Base-by-base conservation (phyloP, 92 coral and sea anemone genomes). In the Virgularia gustaviana region DNA sequence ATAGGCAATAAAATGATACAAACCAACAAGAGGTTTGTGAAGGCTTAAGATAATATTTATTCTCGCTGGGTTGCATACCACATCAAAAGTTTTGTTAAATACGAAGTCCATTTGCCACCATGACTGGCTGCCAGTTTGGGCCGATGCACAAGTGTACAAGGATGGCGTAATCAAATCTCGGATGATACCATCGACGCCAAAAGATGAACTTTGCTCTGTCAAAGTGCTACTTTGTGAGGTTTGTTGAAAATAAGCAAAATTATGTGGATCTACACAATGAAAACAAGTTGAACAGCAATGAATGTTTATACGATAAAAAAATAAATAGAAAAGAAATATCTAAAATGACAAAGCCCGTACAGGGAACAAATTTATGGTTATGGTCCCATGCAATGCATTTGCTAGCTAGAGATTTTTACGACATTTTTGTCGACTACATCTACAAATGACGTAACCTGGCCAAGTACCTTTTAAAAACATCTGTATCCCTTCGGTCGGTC, bases 401-500 rank as follows among this genome's bases (percentile, higher is more conserved):
- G n/a, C n/a, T n/a, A n/a, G n/a, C n/a, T n/a, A n/a, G n/a, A n/a
- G n/a, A n/a, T n/a, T n/a, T n/a, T n/a, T n/a, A n/a, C n/a, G n/a
- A n/a, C n/a, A n/a, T n/a, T n/a, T n/a, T n/a, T n/a, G n/a, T n/a
- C n/a, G n/a, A n/a, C n/a, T n/a, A n/a, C n/a, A n/a, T n/a, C n/a
- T n/a, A n/a, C n/a, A n/a, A n/a, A n/a, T n/a, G n/a, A n/a, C n/a
- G n/a, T n/a, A n/a, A n/a, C n/a, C n/a, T n/a, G n/a, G n/a, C n/a
- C n/a, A n/a, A n/a, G n/a, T n/a, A n/a, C n/a, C n/a, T n/a, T n/a
- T n/a, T n/a, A n/a, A n/a, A n/a, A n/a, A n/a, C n/a, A n/a, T n/a
- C n/a, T n/a, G n/a, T n/a, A 43, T 22, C 8, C 72, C 72, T 65
- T 65, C 30, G 16, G 22, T 37, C 22, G 72, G 72, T 9, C 72